phyloP scores from a whole-genome alignment of 2,113 vertebrate genomes.

The Seriola quinqueradiata region DNA sequence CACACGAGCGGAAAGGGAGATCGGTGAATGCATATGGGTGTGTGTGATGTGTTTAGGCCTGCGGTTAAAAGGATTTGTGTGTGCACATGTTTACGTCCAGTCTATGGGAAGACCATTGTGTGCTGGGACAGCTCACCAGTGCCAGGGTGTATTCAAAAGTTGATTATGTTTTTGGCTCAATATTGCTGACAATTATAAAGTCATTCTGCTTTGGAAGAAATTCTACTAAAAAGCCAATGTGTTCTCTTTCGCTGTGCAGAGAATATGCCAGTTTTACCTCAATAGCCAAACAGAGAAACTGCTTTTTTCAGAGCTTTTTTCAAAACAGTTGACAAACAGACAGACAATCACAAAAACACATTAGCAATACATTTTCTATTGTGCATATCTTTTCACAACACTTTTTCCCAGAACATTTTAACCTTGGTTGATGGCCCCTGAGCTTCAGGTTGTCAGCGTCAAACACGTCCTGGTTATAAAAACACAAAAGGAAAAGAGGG shows the following conservation, averaged over 20 bases:
- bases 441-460: conserved; percentile 58
- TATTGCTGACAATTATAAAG: conserved; percentile 70
- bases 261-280: conserved; percentile 46
- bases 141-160: conserved; percentile 59
- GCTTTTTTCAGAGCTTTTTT: conserved; percentile 10
- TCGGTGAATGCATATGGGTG: conserved; percentile 1
- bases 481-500: conserved; percentile 52
- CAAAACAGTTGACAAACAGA: conserved; percentile 52
- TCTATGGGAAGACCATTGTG: conserved; percentile 32
- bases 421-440: conserved; percentile 50
- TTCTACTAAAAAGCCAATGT: conserved; percentile 51
- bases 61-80: conserved; percentile 19
- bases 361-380: conserved; percentile 58
- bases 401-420: conserved; percentile 51
- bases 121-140: conserved; percentile 22
- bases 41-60: conserved; percentile 25
- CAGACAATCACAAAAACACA: conserved; percentile 55
- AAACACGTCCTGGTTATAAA: conserved; percentile 46
- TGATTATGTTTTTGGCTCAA: conserved; percentile 71
- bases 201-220: conserved; percentile 58
- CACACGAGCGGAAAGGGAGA: neutral
- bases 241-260: conserved; percentile 38
- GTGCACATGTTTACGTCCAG: conserved; percentile 18
- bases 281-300: conserved; percentile 40
- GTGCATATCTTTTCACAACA: conserved; percentile 58